Evolutionary conservation across 2,797 vertebrate species (phyloP), one percentile per base, ranked within the genome.

Genomic region (Remorina albescens): DNA sequence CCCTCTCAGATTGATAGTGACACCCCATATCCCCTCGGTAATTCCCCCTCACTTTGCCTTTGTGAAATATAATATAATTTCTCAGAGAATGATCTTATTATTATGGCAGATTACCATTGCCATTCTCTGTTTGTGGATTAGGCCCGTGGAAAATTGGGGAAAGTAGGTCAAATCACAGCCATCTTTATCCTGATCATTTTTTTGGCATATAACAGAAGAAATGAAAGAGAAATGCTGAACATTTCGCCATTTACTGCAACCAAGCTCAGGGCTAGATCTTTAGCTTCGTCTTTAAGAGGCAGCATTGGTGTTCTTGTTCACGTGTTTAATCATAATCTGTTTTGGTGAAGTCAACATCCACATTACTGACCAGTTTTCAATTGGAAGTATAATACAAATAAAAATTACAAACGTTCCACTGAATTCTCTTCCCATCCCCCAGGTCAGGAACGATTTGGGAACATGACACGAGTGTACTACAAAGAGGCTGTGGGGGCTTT

Each of bases 391-490:
- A n/a, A n/a, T n/a, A n/a, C n/a, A n/a, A n/a, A n/a, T n/a, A n/a
- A n/a, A n/a, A n/a, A n/a, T n/a, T n/a, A n/a, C n/a, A n/a, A 72
- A 76, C 49, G 23, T 28, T 68, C 15, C 9, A 30, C 28, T 64
- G 5, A 67, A 25, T 41, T 75, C 26, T 65, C 25, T 13, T 61
- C 32, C 41, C 47, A 0, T 54, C 30, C 91, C 89, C 66, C 84
- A 99, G 98, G 98, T 82, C 98, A 99, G 87, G 98, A 99, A 37
- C 95, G 98, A 36, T 99, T 99, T 76, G 98, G 98, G 62, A 99
- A 99, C 91, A 99, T 99, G 98, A 99, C 98, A 8, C 92, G 98
- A 56, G 98, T 99, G 0, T 99, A 99, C 93, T 99, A 99, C 90
- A 99, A 98, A 83, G 98, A 99, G 88, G 98, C 98, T 2, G 96